These are phyloP conservation scores for Adela reaumurella DNA, from an alignment of 2,888 invertebrate genomes.

Conservation along the genomic window DNA sequence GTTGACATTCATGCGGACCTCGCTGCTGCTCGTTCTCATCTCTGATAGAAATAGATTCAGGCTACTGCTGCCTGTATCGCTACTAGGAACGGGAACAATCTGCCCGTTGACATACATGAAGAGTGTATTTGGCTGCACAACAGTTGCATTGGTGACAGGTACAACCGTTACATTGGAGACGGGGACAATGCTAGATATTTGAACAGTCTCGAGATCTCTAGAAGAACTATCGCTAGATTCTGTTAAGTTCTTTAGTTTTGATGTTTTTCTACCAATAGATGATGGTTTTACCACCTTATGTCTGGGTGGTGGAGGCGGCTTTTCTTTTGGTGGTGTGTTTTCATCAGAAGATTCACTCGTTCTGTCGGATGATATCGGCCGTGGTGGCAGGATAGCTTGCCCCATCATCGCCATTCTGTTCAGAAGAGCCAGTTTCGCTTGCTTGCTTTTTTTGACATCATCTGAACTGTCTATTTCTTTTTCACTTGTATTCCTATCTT, in stretches of 20 bases:
- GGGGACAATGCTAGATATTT: background rate
- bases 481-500: background rate
- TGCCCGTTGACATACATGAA: slow-evolving; percentile 19
- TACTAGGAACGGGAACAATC: slow-evolving; percentile 24
- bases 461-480: no score
- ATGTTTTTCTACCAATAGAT: slow-evolving; percentile 17
- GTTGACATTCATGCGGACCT: slow-evolving; percentile 37
- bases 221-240: slow-evolving; percentile 17
- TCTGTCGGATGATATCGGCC: slow-evolving; percentile 16
- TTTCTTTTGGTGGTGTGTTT: slow-evolving; percentile 16
- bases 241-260: slow-evolving; percentile 16
- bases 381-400: slow-evolving; percentile 35
- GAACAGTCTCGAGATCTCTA: slow-evolving; percentile 8
- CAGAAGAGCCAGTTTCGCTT: slow-evolving; percentile 36
- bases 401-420: slow-evolving; percentile 45
- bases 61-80: slow-evolving; percentile 15
- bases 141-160: background rate
- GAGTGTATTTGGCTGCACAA: slow-evolving; percentile 8
- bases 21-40: slow-evolving; percentile 39
- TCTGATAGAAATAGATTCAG: slow-evolving; percentile 30
- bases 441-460: slow-evolving; percentile 17
- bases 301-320: slow-evolving; percentile 21
- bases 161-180: background rate
- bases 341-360: slow-evolving; percentile 39
- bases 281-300: slow-evolving; percentile 27